A percentile compares a stretch with the other conserved stretches of the same genome.
Evolutionary conservation across 2,888 invertebrate genomes (phyloP).

Genomic region (Cremastobaeus sp.): DNA sequence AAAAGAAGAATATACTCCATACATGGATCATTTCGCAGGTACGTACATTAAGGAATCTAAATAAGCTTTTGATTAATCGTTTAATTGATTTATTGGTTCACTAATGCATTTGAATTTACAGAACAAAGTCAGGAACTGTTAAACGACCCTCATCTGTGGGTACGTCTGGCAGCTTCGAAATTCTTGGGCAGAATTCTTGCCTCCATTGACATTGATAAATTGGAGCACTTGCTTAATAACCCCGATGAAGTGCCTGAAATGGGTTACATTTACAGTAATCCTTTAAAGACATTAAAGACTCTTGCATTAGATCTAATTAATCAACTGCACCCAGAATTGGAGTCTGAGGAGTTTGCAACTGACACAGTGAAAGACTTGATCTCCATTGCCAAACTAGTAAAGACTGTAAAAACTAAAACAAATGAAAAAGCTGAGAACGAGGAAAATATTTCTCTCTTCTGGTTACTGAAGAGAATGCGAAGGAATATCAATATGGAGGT

Average conservation of each 20-base stretch:
- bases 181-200: conserved; percentile 86
- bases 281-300: conserved; percentile 82
- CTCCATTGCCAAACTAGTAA: conserved; percentile 84
- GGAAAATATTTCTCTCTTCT: conserved; percentile 82
- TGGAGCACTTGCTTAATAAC: conserved; percentile 78
- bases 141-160: conserved; percentile 92
- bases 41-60: too few species aligned
- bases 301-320: conserved; percentile 87
- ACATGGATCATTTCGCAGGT: conserved; percentile 77
- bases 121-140: conserved; percentile 86
- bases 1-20: conserved; percentile 78
- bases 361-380: conserved; percentile 86
- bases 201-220: conserved; percentile 81
- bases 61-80: conserved; percentile 6
- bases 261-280: conserved; percentile 83
- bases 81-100: conserved; percentile 9
- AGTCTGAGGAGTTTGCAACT: conserved; percentile 86
- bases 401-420: conserved; percentile 78
- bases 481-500: conserved; percentile 89
- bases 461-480: conserved; percentile 87
- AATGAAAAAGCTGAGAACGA: conserved; percentile 34
- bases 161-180: conserved; percentile 87
- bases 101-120: too few species aligned
- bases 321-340: conserved; percentile 83
- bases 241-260: conserved; percentile 77